Percentiles rank a stretch among this genome's conserved stretches.
These are phyloP conservation scores for Anagyrus pseudococci DNA, from an alignment of 2,888 invertebrate genomes.

Conservation along the genomic window DNA sequence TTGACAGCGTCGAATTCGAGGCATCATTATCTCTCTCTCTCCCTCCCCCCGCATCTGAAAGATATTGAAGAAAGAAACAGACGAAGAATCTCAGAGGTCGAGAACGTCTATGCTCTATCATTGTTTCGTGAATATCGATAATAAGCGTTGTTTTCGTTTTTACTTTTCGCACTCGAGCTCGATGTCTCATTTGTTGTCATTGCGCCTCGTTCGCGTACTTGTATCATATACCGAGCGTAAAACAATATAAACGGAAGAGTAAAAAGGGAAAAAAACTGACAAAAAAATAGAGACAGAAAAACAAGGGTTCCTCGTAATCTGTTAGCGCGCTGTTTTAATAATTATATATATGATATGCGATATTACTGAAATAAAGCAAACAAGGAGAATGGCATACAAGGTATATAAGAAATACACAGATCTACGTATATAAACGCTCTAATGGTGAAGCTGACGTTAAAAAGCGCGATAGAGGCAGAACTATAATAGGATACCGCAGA, in stretches of 20 bases:
- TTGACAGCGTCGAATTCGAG: background rate
- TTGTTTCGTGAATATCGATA: slow-evolving; percentile 19
- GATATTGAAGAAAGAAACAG: too few species aligned
- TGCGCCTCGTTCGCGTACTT: slow-evolving; percentile 1
- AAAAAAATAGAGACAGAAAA: too few species aligned
- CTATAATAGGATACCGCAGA: slow-evolving; percentile 22
- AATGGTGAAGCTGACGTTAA: slow-evolving; percentile 18
- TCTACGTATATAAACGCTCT: background rate
- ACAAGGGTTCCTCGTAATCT: too few species aligned
- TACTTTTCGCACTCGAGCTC: slow-evolving; percentile 22
- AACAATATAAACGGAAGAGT: too few species aligned
- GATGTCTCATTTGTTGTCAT: slow-evolving; percentile 22
- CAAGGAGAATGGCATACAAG: background rate
- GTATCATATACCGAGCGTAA: too few species aligned
- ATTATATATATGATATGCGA: too few species aligned
- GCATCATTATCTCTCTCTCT: background rate
- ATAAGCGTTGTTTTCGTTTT: slow-evolving; percentile 29
- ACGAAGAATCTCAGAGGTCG: slow-evolving; percentile 8
- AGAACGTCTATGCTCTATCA: slow-evolving; percentile 21
- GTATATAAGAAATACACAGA: background rate
- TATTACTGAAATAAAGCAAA: too few species aligned
- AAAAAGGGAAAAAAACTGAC: too few species aligned
- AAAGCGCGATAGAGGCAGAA: slow-evolving; percentile 2
- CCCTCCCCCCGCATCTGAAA: too few species aligned
- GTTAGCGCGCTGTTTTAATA: too few species aligned